These are phyloP conservation scores for Notothenia coriiceps DNA, from an alignment of 2,113 vertebrate species.

Conservation along the genomic window DNA sequence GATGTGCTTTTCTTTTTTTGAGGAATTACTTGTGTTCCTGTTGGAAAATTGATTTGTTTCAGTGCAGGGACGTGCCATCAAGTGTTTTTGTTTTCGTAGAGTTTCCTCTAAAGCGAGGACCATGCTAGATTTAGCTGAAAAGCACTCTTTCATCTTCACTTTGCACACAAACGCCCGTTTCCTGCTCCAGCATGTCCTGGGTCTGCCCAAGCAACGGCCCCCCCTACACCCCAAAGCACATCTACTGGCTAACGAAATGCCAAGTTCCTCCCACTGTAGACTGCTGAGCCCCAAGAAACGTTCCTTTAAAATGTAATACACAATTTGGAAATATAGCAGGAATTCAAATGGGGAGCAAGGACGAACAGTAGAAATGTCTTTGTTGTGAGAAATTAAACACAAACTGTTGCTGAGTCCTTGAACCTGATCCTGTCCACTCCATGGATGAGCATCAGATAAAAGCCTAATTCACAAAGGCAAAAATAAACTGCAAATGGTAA, in stretches of 20 bases:
- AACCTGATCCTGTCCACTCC: no score
- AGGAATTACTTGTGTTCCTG: background rate
- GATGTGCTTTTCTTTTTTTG: background rate
- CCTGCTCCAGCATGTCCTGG: background rate
- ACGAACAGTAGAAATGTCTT: no score
- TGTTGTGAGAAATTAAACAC: no score
- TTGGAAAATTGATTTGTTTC: background rate
- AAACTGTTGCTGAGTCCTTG: no score
- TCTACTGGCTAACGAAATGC: background rate
- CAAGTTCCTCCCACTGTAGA: no score
- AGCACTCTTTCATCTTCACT: background rate
- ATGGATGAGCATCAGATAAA: no score
- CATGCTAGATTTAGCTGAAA: background rate
- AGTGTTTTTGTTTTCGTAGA: background rate
- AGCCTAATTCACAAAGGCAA: no score
- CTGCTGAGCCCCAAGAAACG: no score
- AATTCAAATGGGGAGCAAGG: no score
- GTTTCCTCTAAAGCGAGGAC: background rate
- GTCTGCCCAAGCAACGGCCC: background rate
- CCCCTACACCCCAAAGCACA: background rate
- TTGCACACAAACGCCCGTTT: background rate
- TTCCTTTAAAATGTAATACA: no score
- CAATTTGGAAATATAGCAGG: no score
- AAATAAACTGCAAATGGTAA: no score
- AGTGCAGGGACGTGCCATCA: background rate